phyloP scores from a whole-genome alignment of 2,888 invertebrate genomes.

The Horisme vitalbata region DNA sequence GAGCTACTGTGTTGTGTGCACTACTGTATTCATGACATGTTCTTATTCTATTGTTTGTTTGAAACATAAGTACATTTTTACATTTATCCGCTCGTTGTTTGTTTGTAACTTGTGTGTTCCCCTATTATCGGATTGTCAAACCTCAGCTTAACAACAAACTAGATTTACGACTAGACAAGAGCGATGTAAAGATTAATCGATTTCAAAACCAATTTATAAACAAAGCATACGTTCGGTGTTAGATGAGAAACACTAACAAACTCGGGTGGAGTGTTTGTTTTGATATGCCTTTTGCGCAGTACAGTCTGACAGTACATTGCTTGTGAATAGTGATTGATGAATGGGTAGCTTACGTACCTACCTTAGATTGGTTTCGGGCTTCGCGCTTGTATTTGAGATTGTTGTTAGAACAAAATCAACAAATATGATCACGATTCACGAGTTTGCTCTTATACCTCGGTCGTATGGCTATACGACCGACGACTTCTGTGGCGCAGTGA shows the following conservation, averaged over 20 bases:
- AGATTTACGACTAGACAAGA: constrained; percentile 4
- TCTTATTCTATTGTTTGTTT: too few species aligned
- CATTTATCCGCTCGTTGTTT: too few species aligned
- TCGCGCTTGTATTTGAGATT: constrained; percentile 1
- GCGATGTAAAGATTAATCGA: constrained; percentile 17
- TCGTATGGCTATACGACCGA: too few species aligned
- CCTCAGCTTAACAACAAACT: background rate
- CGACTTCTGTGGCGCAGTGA: too few species aligned
- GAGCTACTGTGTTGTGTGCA: too few species aligned
- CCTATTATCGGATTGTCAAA: constrained; percentile 3
- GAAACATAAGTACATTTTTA: too few species aligned
- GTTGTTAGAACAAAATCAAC: too few species aligned
- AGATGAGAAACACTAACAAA: constrained; percentile 26
- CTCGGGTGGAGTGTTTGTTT: constrained; percentile 24
- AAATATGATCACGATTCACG: too few species aligned
- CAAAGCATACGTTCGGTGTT: constrained; percentile 20
- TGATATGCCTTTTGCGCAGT: constrained; percentile 23
- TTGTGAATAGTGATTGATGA: constrained; percentile 23
- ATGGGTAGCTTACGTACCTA: constrained; percentile 6
- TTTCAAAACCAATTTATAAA: constrained; percentile 24
- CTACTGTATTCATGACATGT: too few species aligned
- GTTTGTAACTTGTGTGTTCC: too few species aligned
- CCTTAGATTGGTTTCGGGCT: constrained; percentile 11
- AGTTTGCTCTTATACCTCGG: too few species aligned
- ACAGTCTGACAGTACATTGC: constrained; percentile 17